Conservation (phyloP, 2,797 vertebrate species). For the Acropternis orthonyx region DNA sequence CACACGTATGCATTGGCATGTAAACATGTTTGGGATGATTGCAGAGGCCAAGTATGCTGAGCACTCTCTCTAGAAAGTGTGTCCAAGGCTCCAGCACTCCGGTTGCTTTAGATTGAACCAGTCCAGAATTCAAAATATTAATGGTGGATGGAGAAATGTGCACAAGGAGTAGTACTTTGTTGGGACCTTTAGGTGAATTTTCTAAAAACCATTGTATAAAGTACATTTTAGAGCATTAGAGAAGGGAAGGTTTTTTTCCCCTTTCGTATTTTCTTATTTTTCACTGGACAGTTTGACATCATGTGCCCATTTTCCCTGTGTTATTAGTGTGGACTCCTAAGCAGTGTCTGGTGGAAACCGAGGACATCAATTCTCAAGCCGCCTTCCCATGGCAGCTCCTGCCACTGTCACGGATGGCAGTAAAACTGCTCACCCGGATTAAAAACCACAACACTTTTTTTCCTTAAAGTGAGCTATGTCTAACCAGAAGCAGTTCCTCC, state of each 20-base stretch:
- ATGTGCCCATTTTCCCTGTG: accelerated
- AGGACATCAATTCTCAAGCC: neutral
- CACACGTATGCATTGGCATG: neutral
- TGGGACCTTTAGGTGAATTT: neutral
- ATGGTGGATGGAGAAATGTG: neutral
- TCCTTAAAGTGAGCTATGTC: neutral
- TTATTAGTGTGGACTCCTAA: neutral
- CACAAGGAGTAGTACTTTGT: neutral
- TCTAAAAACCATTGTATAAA: neutral
- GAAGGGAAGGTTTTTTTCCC: neutral
- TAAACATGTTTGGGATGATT: neutral
- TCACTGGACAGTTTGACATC: neutral
- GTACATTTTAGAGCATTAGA: neutral
- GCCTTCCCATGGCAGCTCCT: neutral
- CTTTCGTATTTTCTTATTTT: neutral
- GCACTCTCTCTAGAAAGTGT: accelerated
- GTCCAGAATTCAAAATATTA: neutral
- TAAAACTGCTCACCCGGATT: neutral
- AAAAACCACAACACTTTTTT: neutral
- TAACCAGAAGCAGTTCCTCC: neutral
- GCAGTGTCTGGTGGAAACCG: neutral
- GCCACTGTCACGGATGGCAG: neutral
- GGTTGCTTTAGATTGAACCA: neutral
- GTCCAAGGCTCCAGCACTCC: neutral
- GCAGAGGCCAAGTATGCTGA: neutral